phyloP scores from a whole-genome alignment of 2,113 vertebrate genomes.

The Hemichromis elongatus region DNA sequence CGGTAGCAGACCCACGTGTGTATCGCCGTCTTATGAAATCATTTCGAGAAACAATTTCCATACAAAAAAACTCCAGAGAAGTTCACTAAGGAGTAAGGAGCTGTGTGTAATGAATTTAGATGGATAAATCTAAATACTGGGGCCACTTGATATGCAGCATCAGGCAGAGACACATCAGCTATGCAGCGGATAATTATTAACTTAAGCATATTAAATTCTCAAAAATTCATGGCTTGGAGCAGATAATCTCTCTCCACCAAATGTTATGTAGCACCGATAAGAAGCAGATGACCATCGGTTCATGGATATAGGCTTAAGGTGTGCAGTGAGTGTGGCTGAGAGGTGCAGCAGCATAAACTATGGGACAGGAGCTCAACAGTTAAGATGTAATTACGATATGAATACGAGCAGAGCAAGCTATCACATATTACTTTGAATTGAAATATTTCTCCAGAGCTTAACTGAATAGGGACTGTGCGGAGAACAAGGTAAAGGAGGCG shows the following conservation, averaged over 20 bases:
- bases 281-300: constrained; percentile 27
- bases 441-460: background rate
- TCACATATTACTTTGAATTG: background rate
- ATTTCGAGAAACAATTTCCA: background rate
- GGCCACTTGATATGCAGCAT: constrained; percentile 1
- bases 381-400: constrained; percentile 47
- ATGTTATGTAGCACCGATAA: constrained; percentile 4
- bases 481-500: background rate
- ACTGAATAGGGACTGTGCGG: background rate
- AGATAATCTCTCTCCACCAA: background rate
- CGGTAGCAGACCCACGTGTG: background rate
- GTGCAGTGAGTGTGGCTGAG: background rate
- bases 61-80: background rate
- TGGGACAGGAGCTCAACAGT: background rate
- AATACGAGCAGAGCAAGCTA: background rate
- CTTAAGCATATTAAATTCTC: background rate
- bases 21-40: background rate
- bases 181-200: constrained; percentile 21
- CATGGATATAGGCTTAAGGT: background rate
- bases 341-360: background rate
- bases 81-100: background rate
- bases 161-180: background rate
- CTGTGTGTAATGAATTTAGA: constrained; percentile 6
- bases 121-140: background rate
- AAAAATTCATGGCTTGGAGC: background rate